These are phyloP conservation scores for Drosophila prolongata DNA, from an alignment of 2,888 invertebrate genomes.

Conservation along the genomic window DNA sequence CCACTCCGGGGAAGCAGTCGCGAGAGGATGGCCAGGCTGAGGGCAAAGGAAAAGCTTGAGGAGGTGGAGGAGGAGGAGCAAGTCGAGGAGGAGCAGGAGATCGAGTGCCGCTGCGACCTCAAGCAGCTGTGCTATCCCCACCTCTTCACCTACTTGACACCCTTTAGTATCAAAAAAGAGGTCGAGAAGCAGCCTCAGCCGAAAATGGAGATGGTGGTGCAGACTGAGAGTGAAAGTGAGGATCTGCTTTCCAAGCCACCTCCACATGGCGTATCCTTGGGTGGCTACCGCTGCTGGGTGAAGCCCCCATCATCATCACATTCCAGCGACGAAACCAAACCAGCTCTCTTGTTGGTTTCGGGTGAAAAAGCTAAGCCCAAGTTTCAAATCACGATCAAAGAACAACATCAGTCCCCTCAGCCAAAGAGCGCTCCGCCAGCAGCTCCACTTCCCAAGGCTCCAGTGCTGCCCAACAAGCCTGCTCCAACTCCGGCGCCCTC, in stretches of 20 bases:
- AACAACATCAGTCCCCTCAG: constrained; percentile 26
- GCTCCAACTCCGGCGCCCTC: neutral
- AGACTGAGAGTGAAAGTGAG: neutral
- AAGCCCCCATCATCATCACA: neutral
- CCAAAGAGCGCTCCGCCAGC: neutral
- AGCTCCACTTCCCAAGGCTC: constrained; percentile 4
- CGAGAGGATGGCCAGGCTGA: constrained; percentile 8
- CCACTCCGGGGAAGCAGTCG: constrained; percentile 51
- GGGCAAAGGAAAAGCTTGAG: constrained; percentile 1
- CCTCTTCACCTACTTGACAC: constrained; percentile 55
- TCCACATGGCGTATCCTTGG: constrained; percentile 48
- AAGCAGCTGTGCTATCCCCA: constrained; percentile 53
- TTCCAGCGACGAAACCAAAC: constrained; percentile 2
- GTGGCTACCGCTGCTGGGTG: constrained; percentile 58
- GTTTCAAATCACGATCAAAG: constrained; percentile 32
- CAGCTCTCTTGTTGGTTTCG: constrained; percentile 23
- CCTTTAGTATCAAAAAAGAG: constrained; percentile 34
- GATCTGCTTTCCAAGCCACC: constrained; percentile 24
- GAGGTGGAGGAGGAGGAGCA: constrained; percentile 2
- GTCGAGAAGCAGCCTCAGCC: neutral
- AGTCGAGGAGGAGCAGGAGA: constrained; percentile 10
- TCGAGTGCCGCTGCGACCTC: constrained; percentile 53
- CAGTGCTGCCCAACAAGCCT: constrained; percentile 10
- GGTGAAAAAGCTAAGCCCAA: neutral
- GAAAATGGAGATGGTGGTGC: neutral